Evolutionary conservation across 2,888 invertebrate genomes (phyloP), one percentile per base, ranked within the genome.

Genomic region (Drosophila pseudotakahashii): DNA sequence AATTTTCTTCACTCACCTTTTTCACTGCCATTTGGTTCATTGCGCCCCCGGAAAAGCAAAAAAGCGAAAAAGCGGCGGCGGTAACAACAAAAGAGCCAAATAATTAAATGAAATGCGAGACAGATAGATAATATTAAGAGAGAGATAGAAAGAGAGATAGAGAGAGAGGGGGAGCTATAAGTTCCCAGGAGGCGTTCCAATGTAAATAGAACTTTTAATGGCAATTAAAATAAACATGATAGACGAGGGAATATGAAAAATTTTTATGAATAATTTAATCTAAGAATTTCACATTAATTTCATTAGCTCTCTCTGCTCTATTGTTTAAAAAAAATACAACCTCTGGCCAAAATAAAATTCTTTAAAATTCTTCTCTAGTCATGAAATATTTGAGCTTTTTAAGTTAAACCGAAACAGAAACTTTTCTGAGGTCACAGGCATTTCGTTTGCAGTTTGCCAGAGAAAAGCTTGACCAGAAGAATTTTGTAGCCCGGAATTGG

Each of bases 101-200:
- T 78, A 75, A 77, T 76, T 73, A 76, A 78, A 77, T 68, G 62
- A 62, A 50, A 42, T 44, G 37, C 41, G 42, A 60, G 23, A 45
- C 45, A 59, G 39, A 48, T 10, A 14, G 19, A 2, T 26, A 26
- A 26, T 26, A 23, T 16, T 34, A 19, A 19, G 19, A 19, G n/a
- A n/a, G n/a, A 59, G 39, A 47, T 10, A 14, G 19, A 4, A 19
- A 19, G 19, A 3, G 19, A 19, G 26, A 16, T 10, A 44, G 26
- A 26, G 26, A 41, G 13, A 47, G 37, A 10, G 7, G 10, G 45
- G 32, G 44, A n/a, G 26, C 3, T 7, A 7, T 50, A 7, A 44
- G n/a, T 39, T 36, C 39, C 34, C 68, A 48, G 45, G 23, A 19
- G 68, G 50, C 51, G 75, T 68, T 64, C 55, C 62, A 78, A 70